A percentile compares a stretch with the other conserved stretches of the same genome.
Conservation (phyloP, 2,113 vertebrate genomes). For the Menura novaehollandiae region DNA sequence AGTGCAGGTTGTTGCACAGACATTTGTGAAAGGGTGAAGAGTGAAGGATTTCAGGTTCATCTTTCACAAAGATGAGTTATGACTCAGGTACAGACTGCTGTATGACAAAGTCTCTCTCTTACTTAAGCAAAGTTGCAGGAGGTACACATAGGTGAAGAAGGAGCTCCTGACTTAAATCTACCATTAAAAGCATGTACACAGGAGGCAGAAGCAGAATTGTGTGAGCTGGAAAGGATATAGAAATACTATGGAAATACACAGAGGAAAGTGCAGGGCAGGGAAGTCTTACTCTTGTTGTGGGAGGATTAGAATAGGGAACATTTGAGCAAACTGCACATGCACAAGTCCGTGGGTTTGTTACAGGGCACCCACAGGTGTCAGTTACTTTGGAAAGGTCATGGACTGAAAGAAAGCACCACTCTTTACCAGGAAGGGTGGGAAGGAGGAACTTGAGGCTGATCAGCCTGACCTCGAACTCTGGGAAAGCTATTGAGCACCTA, state of each 20-base stretch:
- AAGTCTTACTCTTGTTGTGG: not conserved
- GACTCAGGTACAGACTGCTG: not conserved
- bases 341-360: not conserved
- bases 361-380: not conserved
- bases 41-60: not conserved
- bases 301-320: not conserved
- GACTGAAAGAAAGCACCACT: not conserved
- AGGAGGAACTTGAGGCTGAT: not conserved
- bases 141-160: not conserved
- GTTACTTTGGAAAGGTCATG: not conserved
- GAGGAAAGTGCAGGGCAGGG: not conserved
- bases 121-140: not conserved
- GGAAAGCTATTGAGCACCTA: not conserved
- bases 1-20: not conserved
- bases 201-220: not conserved
- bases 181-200: not conserved
- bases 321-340: not conserved
- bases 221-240: not conserved
- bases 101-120: not conserved
- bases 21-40: not conserved
- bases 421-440: not conserved
- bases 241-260: not conserved
- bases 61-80: not conserved
- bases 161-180: not conserved
- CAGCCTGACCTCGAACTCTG: not conserved